Evolutionary conservation across 2,888 invertebrate species (phyloP).

Genomic region (Machimus rusticus): DNA sequence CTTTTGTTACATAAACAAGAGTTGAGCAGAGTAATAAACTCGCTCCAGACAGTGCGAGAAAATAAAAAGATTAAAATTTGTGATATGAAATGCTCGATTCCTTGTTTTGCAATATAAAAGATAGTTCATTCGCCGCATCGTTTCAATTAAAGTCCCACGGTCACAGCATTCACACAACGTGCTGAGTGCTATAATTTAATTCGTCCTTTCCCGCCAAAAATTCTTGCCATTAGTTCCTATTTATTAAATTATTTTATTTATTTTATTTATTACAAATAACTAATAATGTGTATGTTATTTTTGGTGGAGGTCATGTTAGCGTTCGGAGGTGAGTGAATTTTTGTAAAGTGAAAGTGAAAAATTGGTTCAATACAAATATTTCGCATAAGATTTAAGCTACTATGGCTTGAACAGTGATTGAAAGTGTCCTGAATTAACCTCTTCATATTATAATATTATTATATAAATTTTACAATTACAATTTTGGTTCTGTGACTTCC

Average conservation of each 20-base stretch:
- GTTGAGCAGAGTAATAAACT: background rate
- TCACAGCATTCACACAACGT: background rate
- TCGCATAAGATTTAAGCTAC: background rate
- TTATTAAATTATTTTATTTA: background rate
- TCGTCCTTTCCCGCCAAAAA: background rate
- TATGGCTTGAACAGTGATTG: background rate
- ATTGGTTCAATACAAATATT: background rate
- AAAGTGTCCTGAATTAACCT: background rate
- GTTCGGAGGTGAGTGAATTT: background rate
- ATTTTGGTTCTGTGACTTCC: background rate
- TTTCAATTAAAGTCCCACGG: background rate
- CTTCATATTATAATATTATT: too few species aligned
- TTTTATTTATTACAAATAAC: background rate
- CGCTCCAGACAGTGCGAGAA: background rate
- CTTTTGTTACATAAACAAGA: background rate
- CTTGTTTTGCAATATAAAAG: conserved; percentile 27
- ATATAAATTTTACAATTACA: background rate
- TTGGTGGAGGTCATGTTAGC: background rate
- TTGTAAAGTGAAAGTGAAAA: background rate
- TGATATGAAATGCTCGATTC: background rate
- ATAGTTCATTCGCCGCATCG: conserved; percentile 7
- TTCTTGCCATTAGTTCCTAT: conserved; percentile 18
- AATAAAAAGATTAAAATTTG: background rate
- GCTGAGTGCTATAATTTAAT: background rate
- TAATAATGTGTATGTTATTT: background rate